Evolutionary conservation across 2,888 invertebrate genomes (phyloP).

Genomic region (Dugesia japonica): DNA sequence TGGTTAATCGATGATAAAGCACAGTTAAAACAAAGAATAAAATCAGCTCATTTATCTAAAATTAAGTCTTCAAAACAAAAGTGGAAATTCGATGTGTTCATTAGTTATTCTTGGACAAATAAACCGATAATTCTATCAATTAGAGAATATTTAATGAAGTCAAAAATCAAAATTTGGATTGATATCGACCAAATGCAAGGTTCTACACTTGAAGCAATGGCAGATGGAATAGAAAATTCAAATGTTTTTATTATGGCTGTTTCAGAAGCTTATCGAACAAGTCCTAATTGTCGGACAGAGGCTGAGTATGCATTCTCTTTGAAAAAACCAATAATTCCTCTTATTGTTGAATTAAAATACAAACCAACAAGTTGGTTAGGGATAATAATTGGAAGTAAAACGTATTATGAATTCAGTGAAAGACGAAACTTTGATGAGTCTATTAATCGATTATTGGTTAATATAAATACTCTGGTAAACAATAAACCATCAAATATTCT

Average conservation of each 20-base stretch:
- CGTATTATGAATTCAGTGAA: constrained; percentile 44
- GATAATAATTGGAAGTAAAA: constrained; percentile 41
- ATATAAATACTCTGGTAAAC: too few relatives aligned
- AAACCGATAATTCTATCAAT: constrained; percentile 39
- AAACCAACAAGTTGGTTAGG: constrained; percentile 46
- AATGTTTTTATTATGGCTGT: constrained; percentile 29
- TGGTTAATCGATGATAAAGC: constrained; percentile 38
- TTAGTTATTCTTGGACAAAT: constrained; percentile 42
- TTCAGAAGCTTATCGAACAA: constrained; percentile 31
- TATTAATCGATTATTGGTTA: too few relatives aligned
- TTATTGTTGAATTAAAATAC: constrained; percentile 43
- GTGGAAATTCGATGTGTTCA: constrained; percentile 35
- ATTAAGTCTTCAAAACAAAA: background rate
- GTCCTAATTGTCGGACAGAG: constrained; percentile 38
- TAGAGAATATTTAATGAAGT: constrained; percentile 36
- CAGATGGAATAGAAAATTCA: constrained; percentile 29
- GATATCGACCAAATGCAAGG: constrained; percentile 32
- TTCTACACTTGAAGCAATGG: constrained; percentile 26
- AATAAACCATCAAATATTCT: too few relatives aligned
- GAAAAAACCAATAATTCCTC: constrained; percentile 42
- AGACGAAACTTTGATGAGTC: constrained; percentile 36
- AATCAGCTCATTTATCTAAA: background rate
- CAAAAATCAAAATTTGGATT: constrained; percentile 29
- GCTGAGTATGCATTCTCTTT: constrained; percentile 44
- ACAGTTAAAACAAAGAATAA: background rate